Conservation (phyloP, 1,140 invertebrate genomes). For the Xylocopa sonorina region DNA sequence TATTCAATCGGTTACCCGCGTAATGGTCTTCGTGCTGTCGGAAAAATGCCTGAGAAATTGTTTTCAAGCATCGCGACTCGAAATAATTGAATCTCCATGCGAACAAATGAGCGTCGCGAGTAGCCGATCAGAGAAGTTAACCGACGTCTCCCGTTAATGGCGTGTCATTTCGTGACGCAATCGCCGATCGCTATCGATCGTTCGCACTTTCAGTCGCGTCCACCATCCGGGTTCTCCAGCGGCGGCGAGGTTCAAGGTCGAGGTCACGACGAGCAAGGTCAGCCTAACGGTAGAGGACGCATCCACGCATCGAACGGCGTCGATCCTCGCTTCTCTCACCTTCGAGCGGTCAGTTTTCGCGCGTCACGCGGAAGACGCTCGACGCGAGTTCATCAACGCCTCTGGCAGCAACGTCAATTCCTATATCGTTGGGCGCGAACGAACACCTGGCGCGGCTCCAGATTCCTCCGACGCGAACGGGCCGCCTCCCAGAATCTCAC, state of each 20-base stretch:
- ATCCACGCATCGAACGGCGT: background rate
- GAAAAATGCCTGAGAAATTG: too few species aligned
- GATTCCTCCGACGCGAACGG: background rate
- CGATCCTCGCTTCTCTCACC: background rate
- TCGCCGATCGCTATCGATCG: conserved; percentile 10
- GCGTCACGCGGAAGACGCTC: background rate
- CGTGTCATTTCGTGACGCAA: conserved; percentile 6
- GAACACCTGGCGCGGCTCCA: background rate
- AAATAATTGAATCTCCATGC: too few species aligned
- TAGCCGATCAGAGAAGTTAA: too few species aligned
- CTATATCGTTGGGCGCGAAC: background rate
- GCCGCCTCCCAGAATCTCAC: background rate
- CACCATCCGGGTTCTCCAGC: background rate
- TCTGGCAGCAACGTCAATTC: too few species aligned
- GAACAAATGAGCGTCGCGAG: background rate
- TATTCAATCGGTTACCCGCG: too few species aligned
- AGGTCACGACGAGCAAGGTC: conserved; percentile 59
- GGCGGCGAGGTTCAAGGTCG: conserved; percentile 22
- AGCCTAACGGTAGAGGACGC: conserved; percentile 79
- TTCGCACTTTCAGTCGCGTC: background rate
- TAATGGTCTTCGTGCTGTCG: too few species aligned
- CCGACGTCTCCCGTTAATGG: background rate
- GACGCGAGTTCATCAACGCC: background rate
- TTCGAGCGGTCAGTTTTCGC: background rate
- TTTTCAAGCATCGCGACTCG: too few species aligned